Conservation (phyloP, 2,888 invertebrate genomes). For the Ceratothoa steindachneri region DNA sequence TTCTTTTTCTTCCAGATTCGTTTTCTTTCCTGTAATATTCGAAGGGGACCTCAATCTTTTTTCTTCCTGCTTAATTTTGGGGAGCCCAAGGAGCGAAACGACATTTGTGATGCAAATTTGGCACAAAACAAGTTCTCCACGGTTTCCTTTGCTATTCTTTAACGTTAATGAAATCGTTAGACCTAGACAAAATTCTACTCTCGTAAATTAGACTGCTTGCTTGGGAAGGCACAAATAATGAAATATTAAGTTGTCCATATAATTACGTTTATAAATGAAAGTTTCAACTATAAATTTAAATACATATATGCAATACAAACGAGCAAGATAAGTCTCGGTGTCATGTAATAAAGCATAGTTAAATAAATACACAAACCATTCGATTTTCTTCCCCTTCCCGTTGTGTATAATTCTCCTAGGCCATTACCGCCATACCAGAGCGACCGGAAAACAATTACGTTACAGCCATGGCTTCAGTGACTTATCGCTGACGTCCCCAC, state of each 20-base stretch:
- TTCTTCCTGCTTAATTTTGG: neutral
- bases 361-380: no score
- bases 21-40: slow-evolving; percentile 4
- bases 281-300: no score
- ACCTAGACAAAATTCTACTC: neutral
- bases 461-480: slow-evolving; percentile 2
- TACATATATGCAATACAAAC: no score
- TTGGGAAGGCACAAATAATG: no score
- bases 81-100: neutral
- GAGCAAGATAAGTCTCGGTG: no score
- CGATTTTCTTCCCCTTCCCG: no score
- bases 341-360: no score
- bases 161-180: slow-evolving; percentile 1
- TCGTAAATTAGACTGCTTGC: neutral
- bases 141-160: neutral
- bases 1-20: neutral
- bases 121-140: neutral
- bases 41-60: neutral
- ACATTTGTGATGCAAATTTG: slow-evolving; percentile 9
- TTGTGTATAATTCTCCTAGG: neutral
- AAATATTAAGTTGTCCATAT: no score
- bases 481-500: neutral
- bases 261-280: no score
- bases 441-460: slow-evolving; percentile 13
- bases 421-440: neutral